Percentiles rank a stretch among this genome's conserved stretches.
phyloP scores from a whole-genome alignment of 2,113 vertebrate genomes.

The Zapus hudsonius region DNA sequence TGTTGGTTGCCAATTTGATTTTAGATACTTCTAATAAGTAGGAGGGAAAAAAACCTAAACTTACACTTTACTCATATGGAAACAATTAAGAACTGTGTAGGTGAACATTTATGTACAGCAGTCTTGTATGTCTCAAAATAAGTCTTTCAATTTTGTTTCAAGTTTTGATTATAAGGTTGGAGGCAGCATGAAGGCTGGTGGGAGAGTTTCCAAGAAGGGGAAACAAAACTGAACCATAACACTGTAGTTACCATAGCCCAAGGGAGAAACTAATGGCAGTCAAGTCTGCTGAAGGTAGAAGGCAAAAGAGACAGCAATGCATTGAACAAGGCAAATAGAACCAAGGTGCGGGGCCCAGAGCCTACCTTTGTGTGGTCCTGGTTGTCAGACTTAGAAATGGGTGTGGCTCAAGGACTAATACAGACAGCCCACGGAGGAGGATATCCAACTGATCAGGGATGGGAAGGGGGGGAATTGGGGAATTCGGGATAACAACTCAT shows the following conservation, averaged over 20 bases:
- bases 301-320: neutral
- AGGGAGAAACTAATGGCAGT: neutral
- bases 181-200: neutral
- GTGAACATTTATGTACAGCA: neutral
- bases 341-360: rapidly evolving
- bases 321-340: neutral
- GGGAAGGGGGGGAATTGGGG: too few species aligned
- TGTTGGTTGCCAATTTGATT: neutral
- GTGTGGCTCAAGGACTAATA: too few species aligned
- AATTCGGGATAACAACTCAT: too few species aligned
- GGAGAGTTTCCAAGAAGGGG: neutral
- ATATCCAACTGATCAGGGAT: too few species aligned
- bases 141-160: neutral
- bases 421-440: too few species aligned
- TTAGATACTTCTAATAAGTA: neutral
- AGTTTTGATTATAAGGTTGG: neutral
- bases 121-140: neutral
- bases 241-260: rapidly evolving
- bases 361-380: neutral
- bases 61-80: neutral
- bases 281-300: neutral
- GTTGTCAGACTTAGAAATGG: rapidly evolving
- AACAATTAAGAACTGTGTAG: neutral
- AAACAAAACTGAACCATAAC: neutral
- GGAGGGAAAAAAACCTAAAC: neutral